phyloP scores from a whole-genome alignment of 2,797 vertebrate genomes.

The Acomys russatus region DNA sequence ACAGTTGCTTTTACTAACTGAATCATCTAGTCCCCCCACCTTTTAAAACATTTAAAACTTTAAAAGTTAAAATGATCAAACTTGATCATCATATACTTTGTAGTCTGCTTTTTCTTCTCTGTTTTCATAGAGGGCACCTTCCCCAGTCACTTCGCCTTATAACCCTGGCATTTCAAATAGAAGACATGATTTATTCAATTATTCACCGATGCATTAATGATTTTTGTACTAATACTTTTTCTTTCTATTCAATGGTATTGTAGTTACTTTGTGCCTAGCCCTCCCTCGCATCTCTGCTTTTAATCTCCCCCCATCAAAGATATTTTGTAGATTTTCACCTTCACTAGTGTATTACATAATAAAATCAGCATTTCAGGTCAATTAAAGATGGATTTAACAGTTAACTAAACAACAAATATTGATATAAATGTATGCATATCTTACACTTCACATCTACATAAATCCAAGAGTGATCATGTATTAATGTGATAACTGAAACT shows the following conservation, averaged over 20 bases:
- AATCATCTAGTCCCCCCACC: no score
- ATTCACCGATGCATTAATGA: neutral
- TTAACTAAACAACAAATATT: constrained; percentile 28
- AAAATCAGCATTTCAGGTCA: constrained; percentile 6
- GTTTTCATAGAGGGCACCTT: neutral
- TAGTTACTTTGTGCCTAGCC: neutral
- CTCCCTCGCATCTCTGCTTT: neutral
- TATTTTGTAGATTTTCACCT: neutral
- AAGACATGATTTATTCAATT: neutral
- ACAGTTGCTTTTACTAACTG: neutral
- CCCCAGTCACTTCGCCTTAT: neutral
- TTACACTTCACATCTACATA: neutral
- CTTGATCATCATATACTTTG: neutral
- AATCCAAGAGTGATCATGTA: constrained; percentile 15
- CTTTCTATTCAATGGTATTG: neutral
- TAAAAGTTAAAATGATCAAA: constrained; percentile 3
- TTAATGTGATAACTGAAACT: constrained; percentile 22
- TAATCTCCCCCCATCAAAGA: neutral
- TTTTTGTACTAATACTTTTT: neutral
- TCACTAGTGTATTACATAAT: neutral
- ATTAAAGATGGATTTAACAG: constrained; percentile 6
- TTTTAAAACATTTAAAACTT: neutral
- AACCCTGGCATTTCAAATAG: constrained; percentile 29
- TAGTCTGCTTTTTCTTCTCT: neutral
- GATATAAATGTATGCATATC: neutral